Evolutionary conservation across 2,113 vertebrate genomes (phyloP), one percentile per base, ranked within the genome.

Genomic region (Elaphurus davidianus): DNA sequence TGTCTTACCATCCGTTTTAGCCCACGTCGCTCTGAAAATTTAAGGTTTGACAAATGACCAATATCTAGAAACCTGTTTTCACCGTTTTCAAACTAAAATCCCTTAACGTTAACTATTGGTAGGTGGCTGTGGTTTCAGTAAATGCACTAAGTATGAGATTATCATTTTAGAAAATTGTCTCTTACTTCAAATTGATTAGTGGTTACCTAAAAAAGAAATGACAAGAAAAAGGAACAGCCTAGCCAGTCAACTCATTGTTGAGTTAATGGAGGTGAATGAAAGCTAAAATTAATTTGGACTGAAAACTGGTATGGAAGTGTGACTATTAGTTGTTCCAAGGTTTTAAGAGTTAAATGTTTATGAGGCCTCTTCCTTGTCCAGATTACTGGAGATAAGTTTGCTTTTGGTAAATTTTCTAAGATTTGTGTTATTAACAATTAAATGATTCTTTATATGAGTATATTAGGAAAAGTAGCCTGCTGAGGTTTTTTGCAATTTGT

Each of bases 381-480:
- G 27, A 67, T 96, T 87, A 89, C 17, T 90, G 13, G 81, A 81
- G 59, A 50, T 76, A 94, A 95, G 36, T 89, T 95, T 92, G 74
- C 74, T 97, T 94, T 95, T 64, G 78, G 52, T 81, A 84, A 82
- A 64, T 89, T 93, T 96, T 93, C 67, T 90, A 30, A 88, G 89
- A 47, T 90, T 94, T 71, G 79, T 86, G 86, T 97, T 95, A 78
- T 62, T 91, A 97, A 78, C 36, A 83, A 43, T 33, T n/a, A 28
- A 90, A 87, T 83, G 47, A 59, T 91, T 95, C 30, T 59, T 97
- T 98, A 55, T 45, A 47, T 87, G 55, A 96, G 30, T 89, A 87
- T 87, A 94, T 94, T 90, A 90, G 83, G 45, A 94, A 95, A 90
- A 92, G 64, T 60, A 95, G n/a, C 30, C 59, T 74, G 23, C 59